A percentile compares a stretch with the other conserved stretches of the same genome.
phyloP scores from a whole-genome alignment of 2,113 vertebrate species.

The Mohoua ochrocephala region DNA sequence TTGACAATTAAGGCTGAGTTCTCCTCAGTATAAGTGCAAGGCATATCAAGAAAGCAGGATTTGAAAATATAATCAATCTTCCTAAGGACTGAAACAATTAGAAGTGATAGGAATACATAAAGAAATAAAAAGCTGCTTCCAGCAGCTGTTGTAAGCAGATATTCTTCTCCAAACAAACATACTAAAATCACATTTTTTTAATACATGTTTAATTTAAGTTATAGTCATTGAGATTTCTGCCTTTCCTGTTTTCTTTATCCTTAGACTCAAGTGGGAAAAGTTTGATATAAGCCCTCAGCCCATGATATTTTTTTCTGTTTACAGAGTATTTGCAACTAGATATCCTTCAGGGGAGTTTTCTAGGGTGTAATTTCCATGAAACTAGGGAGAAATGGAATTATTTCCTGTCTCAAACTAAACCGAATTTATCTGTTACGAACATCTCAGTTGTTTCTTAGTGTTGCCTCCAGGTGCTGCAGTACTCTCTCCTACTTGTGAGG shows the following conservation, averaged over 20 bases:
- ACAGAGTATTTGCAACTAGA: background rate
- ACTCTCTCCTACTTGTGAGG: background rate
- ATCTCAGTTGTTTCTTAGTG: background rate
- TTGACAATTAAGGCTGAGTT: background rate
- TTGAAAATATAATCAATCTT: background rate
- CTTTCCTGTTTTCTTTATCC: background rate
- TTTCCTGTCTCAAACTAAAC: conserved; percentile 1
- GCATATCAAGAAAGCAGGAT: background rate
- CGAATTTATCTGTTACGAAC: conserved; percentile 3
- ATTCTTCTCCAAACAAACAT: background rate
- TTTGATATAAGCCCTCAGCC: background rate
- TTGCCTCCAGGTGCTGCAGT: background rate
- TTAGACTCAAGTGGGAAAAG: background rate
- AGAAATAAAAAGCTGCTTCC: background rate
- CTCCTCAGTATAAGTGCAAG: background rate
- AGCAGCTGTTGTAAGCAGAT: background rate
- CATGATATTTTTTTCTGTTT: background rate
- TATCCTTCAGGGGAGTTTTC: background rate
- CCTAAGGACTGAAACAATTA: background rate
- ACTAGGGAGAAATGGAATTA: background rate
- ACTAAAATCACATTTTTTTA: background rate
- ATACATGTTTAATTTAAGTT: background rate
- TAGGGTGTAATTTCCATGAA: background rate
- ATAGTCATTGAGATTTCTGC: background rate
- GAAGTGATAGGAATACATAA: background rate